These are phyloP conservation scores for Torymus tubicola DNA, from an alignment of 2,888 invertebrate genomes.

Conservation along the genomic window DNA sequence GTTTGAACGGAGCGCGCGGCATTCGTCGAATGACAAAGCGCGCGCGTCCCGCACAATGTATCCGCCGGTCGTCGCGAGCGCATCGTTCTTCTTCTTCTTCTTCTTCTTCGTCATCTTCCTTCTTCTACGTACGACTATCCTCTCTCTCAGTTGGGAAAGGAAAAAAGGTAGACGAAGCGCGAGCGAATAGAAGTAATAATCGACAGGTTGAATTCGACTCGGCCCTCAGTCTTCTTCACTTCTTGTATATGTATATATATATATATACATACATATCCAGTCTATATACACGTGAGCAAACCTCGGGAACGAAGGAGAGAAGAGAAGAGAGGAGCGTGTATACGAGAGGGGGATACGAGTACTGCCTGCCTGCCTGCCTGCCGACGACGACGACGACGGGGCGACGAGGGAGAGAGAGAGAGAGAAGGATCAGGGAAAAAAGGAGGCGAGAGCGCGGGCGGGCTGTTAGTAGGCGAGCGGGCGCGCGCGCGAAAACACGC, in stretches of 20 bases:
- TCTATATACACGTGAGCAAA: no score
- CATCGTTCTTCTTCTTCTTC: background rate
- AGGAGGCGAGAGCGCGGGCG: conserved; percentile 15
- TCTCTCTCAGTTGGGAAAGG: no score
- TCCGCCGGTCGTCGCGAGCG: conserved; percentile 31
- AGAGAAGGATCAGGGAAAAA: conserved; percentile 27
- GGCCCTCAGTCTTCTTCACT: background rate
- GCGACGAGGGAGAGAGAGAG: background rate
- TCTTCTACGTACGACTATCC: no score
- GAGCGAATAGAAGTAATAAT: background rate
- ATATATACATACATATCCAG: no score
- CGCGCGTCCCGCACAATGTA: conserved; percentile 15
- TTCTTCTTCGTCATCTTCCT: no score
- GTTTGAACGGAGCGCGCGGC: conserved; percentile 35
- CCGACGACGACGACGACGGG: no score
- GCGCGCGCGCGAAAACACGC: conserved; percentile 55
- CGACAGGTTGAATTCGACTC: conserved; percentile 5
- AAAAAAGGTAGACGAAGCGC: no score
- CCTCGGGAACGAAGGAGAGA: no score
- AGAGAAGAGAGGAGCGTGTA: no score
- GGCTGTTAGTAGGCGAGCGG: conserved; percentile 42
- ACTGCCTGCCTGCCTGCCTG: no score
- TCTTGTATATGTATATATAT: no score
- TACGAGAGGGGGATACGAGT: no score
- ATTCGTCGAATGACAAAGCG: conserved; percentile 51